Evolutionary conservation across 1,140 invertebrate species (phyloP), one percentile per base, ranked within the genome.

Genomic region (Lasioglossum albipes): DNA sequence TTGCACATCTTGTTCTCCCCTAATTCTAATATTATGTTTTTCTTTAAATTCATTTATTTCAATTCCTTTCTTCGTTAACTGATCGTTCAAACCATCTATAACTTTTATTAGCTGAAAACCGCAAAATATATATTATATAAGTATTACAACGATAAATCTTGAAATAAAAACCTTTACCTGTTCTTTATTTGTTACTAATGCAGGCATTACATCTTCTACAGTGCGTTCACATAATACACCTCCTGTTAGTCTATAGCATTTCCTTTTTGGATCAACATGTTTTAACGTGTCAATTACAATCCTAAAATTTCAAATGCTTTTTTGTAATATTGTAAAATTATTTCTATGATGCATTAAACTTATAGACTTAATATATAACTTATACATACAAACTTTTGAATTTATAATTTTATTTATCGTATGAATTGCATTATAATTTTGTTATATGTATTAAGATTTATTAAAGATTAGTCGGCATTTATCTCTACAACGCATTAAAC

Each of bases 41-140:
- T 98, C 97, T 91, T 98, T 97, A 92, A 97, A 99, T 84, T 98
- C 97, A 91, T 99, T 98, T 54, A 99, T 97, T 93, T 99, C 98
- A 69, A 95, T 93, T 7, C 98, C 98, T 93, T 99, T 99, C 83
- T 96, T 95, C 54, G 96, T 94, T 18, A 99, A 93, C 91, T 98
- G 96, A 68, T 97, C 96, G 69, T 96, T 96, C 18, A 98, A 94
- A 71, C 94, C 94, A 90, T 96, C 95, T 71, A 98, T 95, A 4
- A 97, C 94, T 92, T 96, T 96, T 7, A 94, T 95, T 80, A 99
- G 93, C 95, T 97, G 91, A 27, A 94, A 93, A 91, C n/a, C 9
- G 64, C 59, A 12, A 73, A 16, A 42, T 1, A 71, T 20, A 76
- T 61, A n/a, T 70, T 36, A 31, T n/a, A 54, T 31, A 16, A 7